Conservation (phyloP, 1,140 invertebrate genomes). For the Drosophila serrata region DNA sequence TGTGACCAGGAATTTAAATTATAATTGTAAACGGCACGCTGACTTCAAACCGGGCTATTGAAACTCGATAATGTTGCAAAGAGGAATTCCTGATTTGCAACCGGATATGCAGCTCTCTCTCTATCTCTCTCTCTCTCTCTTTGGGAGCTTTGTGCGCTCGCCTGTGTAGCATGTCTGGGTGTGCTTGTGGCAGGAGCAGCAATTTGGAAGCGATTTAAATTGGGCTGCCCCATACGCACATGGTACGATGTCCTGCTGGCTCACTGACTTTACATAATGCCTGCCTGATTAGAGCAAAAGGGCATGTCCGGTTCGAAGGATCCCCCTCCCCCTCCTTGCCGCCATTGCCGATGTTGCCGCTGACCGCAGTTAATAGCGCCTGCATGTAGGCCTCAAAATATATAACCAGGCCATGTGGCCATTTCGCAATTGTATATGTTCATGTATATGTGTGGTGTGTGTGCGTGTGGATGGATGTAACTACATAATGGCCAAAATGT, state of each 20-base stretch:
- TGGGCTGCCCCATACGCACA: slow-evolving; percentile 45
- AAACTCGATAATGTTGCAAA: slow-evolving; percentile 30
- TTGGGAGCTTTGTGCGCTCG: slow-evolving; percentile 6
- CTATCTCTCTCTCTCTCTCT: slow-evolving; percentile 26
- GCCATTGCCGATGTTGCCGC: not conserved
- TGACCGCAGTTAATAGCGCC: slow-evolving; percentile 68
- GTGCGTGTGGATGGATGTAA: slow-evolving; percentile 25
- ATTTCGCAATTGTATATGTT: slow-evolving; percentile 33
- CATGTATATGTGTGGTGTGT: slow-evolving; percentile 9
- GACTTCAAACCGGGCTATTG: slow-evolving; percentile 4
- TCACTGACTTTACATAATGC: slow-evolving; percentile 78
- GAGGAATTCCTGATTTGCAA: slow-evolving; percentile 42
- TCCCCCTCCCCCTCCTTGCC: not conserved
- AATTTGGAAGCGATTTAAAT: slow-evolving; percentile 48
- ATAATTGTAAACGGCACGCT: slow-evolving; percentile 32
- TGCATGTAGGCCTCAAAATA: slow-evolving; percentile 77
- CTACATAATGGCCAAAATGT: slow-evolving; percentile 48
- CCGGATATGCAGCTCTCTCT: slow-evolving; percentile 28
- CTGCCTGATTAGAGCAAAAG: slow-evolving; percentile 69
- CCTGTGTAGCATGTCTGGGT: not conserved
- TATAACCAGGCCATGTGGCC: slow-evolving; percentile 62
- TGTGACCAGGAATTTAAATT: slow-evolving; percentile 53
- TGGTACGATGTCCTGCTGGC: slow-evolving; percentile 43
- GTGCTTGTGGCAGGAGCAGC: slow-evolving; percentile 10
- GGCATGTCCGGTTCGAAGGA: slow-evolving; percentile 15